Conservation (phyloP, 1,140 invertebrate species). For the Drosophila santomea region DNA sequence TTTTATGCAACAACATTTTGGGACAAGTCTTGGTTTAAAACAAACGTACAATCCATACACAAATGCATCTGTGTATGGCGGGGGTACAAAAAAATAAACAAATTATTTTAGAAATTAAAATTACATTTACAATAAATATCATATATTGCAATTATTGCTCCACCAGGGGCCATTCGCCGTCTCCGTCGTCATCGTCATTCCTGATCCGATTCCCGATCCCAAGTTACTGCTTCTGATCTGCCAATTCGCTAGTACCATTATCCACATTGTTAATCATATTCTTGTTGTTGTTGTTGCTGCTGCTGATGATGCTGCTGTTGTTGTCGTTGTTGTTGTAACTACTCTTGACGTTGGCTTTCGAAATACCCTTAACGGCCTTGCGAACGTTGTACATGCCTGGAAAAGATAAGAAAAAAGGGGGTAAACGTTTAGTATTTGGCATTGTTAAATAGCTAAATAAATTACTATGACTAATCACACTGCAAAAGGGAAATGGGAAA, state of each 20-base stretch:
- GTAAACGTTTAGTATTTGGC: constrained; percentile 1
- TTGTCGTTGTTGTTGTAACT: neutral
- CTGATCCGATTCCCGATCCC: neutral
- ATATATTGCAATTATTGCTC: constrained; percentile 68
- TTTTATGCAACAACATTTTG: constrained; percentile 37
- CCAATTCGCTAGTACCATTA: constrained; percentile 50
- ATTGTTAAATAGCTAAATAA: neutral
- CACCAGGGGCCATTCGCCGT: constrained; percentile 7
- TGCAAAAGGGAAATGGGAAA: constrained; percentile 14
- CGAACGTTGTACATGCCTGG: constrained; percentile 45
- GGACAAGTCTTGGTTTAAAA: constrained; percentile 60
- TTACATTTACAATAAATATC: constrained; percentile 69
- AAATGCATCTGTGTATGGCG: neutral
- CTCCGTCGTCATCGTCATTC: neutral
- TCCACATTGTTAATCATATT: constrained; percentile 44
- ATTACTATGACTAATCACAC: constrained; percentile 34
- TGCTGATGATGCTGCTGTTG: constrained; percentile 8
- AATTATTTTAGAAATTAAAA: constrained; percentile 65
- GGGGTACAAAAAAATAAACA: constrained; percentile 64
- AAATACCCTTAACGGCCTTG: constrained; percentile 42
- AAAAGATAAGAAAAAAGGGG: constrained; percentile 13
- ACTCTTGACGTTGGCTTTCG: constrained; percentile 30
- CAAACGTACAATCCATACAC: constrained; percentile 49
- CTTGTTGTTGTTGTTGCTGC: constrained; percentile 16
- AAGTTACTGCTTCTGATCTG: constrained; percentile 20